Conservation (phyloP, 2,113 vertebrate genomes). For the Eublepharis macularius region DNA sequence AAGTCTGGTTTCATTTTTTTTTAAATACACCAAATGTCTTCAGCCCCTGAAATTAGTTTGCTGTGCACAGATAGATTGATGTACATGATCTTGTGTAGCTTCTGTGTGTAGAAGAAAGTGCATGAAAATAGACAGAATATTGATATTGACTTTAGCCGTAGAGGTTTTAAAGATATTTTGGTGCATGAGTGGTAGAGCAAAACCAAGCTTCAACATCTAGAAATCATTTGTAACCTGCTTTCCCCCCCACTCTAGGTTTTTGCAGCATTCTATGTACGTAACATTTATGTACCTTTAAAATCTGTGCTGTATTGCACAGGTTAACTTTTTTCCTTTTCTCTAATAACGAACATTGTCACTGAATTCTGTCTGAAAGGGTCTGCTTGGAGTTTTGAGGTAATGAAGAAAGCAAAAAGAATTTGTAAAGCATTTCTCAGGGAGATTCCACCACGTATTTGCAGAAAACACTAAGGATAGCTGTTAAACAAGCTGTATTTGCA, state of each 20-base stretch:
- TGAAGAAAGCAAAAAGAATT: background rate
- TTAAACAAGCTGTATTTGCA: no score
- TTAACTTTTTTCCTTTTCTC: background rate
- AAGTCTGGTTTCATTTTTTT: constrained; percentile 31
- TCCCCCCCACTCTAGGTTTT: background rate
- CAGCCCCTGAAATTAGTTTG: constrained; percentile 46
- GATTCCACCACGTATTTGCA: no score
- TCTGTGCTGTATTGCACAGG: background rate
- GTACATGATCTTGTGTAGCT: constrained; percentile 63
- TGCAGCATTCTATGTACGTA: background rate
- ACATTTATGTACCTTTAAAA: background rate
- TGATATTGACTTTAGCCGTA: constrained; percentile 65
- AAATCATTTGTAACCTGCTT: constrained; percentile 60
- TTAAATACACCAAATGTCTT: constrained; percentile 32
- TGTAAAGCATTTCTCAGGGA: background rate
- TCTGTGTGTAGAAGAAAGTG: constrained; percentile 56
- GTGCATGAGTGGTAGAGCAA: constrained; percentile 64
- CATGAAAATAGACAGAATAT: constrained; percentile 64
- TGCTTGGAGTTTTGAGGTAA: background rate
- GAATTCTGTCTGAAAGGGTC: background rate
- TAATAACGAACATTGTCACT: background rate
- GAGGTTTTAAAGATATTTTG: constrained; percentile 62
- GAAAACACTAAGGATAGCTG: no score
- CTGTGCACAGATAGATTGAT: constrained; percentile 57
- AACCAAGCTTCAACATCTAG: constrained; percentile 58